phyloP scores from a whole-genome alignment of 2,113 vertebrate species.

The Pterocles gutturalis region DNA sequence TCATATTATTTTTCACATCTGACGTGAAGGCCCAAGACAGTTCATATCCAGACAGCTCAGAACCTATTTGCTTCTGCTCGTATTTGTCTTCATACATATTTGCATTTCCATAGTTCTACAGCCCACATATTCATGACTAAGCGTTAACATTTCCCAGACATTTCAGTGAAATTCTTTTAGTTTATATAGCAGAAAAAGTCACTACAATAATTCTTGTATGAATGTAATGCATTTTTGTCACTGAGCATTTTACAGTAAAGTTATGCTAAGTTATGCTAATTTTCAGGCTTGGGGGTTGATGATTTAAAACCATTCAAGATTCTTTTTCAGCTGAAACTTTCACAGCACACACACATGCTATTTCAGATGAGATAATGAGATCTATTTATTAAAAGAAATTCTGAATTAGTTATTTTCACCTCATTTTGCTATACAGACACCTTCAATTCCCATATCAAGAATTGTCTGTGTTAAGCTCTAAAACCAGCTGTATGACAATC shows the following conservation, averaged over 20 bases:
- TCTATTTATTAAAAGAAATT: background rate
- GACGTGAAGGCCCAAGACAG: background rate
- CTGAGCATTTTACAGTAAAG: constrained; percentile 12
- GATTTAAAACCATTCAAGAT: constrained; percentile 20
- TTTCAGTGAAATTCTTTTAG: background rate
- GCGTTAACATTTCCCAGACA: background rate
- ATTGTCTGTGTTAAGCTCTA: background rate
- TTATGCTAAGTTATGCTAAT: constrained; percentile 63
- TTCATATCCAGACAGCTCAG: background rate
- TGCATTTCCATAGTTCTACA: background rate
- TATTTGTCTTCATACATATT: background rate
- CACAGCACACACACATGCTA: background rate
- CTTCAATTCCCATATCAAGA: background rate
- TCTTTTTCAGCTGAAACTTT: background rate
- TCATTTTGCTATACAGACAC: background rate
- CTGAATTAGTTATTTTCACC: background rate
- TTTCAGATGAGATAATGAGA: background rate
- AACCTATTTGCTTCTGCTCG: background rate
- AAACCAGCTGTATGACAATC: background rate
- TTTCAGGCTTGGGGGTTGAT: background rate
- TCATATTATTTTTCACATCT: background rate
- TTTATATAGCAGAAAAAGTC: background rate
- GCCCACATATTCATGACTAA: constrained; percentile 2
- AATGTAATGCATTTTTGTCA: constrained; percentile 1
- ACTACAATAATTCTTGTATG: background rate